Conservation (phyloP, 2,113 vertebrate species). For the Microcebus jonahi region DNA sequence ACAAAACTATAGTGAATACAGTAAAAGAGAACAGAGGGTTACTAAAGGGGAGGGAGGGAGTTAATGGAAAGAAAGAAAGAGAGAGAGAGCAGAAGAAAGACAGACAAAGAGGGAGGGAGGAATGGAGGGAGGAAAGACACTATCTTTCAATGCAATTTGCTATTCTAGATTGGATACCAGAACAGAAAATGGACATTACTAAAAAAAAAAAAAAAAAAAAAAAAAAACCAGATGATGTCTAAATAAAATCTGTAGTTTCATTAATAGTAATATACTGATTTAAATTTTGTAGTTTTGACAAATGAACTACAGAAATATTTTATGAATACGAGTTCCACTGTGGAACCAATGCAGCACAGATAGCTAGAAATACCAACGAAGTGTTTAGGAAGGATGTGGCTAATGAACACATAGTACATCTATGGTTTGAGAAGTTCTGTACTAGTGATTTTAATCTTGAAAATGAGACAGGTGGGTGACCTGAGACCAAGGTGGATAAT, state of each 20-base stretch:
- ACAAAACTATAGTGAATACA: not conserved
- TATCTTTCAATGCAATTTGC: not conserved
- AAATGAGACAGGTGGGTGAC: too few species aligned
- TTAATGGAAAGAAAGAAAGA: too few species aligned
- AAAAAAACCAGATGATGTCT: not conserved
- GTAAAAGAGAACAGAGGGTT: not conserved
- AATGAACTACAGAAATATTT: not conserved
- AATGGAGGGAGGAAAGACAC: fast-evolving
- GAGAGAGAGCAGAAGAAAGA: not conserved
- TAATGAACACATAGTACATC: too few species aligned
- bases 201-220: not conserved
- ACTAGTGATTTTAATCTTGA: too few species aligned
- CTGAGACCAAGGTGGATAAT: too few species aligned
- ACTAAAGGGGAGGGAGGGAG: not conserved
- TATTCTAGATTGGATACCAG: not conserved
- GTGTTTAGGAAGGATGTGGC: too few species aligned
- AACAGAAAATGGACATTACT: not conserved
- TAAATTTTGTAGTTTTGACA: not conserved
- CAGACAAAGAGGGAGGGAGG: not conserved
- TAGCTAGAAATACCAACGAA: too few species aligned
- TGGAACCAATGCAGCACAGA: too few species aligned
- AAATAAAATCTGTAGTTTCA: not conserved
- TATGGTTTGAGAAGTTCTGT: too few species aligned
- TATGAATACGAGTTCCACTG: too few species aligned
- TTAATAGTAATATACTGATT: not conserved